These are phyloP conservation scores for Cylas formicarius DNA, from an alignment of 1,140 invertebrate species.

Conservation along the genomic window DNA sequence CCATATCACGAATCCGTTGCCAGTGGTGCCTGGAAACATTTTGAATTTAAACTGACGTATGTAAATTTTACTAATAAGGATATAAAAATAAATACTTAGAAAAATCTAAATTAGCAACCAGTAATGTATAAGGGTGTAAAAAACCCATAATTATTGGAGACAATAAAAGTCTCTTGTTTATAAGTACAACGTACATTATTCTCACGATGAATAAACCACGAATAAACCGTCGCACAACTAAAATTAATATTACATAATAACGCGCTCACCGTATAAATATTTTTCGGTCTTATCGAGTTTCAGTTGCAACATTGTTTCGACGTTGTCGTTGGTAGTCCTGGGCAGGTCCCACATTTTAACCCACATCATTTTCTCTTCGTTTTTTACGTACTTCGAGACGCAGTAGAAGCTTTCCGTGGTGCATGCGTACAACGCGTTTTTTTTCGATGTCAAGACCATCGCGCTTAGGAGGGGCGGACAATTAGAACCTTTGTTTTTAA, in stretches of 20 bases:
- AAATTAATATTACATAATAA: constrained; percentile 11
- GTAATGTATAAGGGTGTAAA: too few species aligned
- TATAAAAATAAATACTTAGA: too few species aligned
- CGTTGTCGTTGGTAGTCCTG: constrained; percentile 58
- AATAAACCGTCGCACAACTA: too few species aligned
- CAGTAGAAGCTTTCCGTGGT: constrained; percentile 49
- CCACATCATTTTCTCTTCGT: constrained; percentile 53
- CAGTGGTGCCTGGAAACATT: constrained; percentile 56
- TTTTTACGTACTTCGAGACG: constrained; percentile 49
- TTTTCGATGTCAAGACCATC: constrained; percentile 54
- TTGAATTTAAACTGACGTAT: constrained; percentile 9
- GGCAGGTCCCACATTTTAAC: constrained; percentile 51
- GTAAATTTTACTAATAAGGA: too few species aligned
- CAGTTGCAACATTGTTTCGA: constrained; percentile 71
- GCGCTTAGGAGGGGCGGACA: constrained; percentile 50
- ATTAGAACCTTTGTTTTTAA: too few species aligned
- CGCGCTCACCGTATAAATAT: constrained; percentile 64
- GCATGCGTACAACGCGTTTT: constrained; percentile 54
- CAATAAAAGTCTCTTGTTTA: too few species aligned
- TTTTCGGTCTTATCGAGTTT: constrained; percentile 74
- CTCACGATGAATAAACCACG: too few species aligned
- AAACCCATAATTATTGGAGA: too few species aligned
- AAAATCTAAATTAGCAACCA: too few species aligned
- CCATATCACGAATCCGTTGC: constrained; percentile 75
- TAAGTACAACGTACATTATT: too few species aligned